phyloP scores from a whole-genome alignment of 2,113 vertebrate genomes.

The Gulo gulo region DNA sequence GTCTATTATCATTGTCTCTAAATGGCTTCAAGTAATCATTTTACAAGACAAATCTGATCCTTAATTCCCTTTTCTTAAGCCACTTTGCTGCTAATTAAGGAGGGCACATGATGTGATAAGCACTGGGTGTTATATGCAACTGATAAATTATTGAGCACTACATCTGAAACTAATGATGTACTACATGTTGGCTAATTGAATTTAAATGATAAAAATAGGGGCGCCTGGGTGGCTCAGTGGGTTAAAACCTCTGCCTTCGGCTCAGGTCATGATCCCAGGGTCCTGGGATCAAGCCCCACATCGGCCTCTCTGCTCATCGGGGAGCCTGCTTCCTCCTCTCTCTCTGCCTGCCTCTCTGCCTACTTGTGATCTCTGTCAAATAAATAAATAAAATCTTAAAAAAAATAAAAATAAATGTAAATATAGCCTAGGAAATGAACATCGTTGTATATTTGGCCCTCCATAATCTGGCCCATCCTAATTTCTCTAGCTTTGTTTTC shows the following conservation, averaged over 20 bases:
- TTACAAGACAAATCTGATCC: neutral
- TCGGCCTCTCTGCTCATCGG: accelerated
- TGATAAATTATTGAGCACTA: too few relatives aligned
- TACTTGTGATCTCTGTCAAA: too few relatives aligned
- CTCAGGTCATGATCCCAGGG: too few relatives aligned
- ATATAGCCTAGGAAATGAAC: neutral
- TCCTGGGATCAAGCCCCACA: too few relatives aligned
- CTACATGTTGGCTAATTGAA: neutral
- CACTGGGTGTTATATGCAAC: too few relatives aligned
- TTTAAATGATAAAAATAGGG: neutral
- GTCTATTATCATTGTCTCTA: neutral
- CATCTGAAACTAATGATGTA: neutral
- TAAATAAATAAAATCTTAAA: too few relatives aligned
- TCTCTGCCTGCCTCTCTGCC: too few relatives aligned
- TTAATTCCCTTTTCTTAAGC: neutral
- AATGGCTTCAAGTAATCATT: neutral
- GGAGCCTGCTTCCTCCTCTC: too few relatives aligned
- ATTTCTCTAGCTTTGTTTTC: neutral
- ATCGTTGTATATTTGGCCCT: neutral
- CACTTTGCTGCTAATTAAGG: neutral
- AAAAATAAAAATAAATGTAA: too few relatives aligned
- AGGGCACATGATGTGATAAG: neutral
- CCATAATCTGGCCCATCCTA: neutral
- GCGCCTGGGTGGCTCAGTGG: too few relatives aligned
- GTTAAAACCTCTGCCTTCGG: too few relatives aligned